phyloP scores from a whole-genome alignment of 1,140 invertebrate genomes.

The Rhynchophorus ferrugineus region DNA sequence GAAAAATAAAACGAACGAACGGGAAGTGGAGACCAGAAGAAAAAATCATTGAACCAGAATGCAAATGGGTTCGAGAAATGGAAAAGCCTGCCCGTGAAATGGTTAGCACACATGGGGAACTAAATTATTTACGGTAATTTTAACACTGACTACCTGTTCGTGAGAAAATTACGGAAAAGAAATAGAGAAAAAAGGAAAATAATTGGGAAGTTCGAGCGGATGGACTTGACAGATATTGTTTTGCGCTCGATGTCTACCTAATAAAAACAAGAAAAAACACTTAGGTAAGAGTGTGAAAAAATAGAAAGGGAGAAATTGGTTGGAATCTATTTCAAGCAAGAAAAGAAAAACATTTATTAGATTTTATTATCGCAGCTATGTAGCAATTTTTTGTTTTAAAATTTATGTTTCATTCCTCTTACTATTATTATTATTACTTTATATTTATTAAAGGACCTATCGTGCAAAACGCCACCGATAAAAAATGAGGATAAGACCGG shows the following conservation, averaged over 20 bases:
- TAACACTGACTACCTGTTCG: not conserved
- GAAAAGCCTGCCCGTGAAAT: not conserved
- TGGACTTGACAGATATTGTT: not conserved
- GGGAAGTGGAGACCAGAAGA: not conserved
- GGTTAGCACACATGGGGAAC: too few relatives aligned
- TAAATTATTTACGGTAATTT: too few relatives aligned
- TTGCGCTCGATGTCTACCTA: not conserved
- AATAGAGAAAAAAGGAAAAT: too few relatives aligned
- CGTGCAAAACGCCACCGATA: too few relatives aligned
- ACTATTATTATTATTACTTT: too few relatives aligned
- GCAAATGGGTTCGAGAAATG: not conserved
- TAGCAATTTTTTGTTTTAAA: too few relatives aligned
- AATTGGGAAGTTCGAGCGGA: not conserved
- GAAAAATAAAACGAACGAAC: not conserved
- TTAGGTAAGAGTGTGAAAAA: not conserved
- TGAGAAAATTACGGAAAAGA: not conserved
- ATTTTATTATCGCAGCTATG: too few relatives aligned
- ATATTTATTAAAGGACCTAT: too few relatives aligned
- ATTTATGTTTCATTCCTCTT: too few relatives aligned
- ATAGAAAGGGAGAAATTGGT: not conserved
- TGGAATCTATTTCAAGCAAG: too few relatives aligned
- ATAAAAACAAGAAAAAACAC: not conserved
- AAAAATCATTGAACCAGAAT: not conserved
- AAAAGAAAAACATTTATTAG: too few relatives aligned
- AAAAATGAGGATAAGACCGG: too few relatives aligned